Evolutionary conservation across 2,113 vertebrate species (phyloP).

Genomic region (Pelecanus crispus): DNA sequence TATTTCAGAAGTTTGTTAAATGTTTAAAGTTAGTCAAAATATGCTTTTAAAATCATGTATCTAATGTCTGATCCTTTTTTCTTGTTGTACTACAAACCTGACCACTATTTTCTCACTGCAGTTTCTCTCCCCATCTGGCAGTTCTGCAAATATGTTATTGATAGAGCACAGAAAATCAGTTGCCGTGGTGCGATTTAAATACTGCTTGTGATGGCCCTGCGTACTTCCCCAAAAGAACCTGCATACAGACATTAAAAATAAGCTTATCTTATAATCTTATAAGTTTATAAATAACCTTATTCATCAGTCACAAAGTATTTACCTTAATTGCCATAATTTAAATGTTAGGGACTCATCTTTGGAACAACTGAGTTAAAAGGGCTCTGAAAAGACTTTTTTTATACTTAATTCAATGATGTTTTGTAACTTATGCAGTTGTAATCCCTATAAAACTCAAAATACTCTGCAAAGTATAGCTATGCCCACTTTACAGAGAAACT

Average conservation of each 20-base stretch:
- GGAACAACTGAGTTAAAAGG: neutral
- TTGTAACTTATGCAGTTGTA: neutral
- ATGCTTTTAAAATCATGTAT: constrained; percentile 44
- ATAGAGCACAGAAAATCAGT: constrained; percentile 60
- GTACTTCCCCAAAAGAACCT: constrained; percentile 5
- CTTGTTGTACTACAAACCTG: constrained; percentile 42
- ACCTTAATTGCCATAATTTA: neutral
- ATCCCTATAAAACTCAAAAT: neutral
- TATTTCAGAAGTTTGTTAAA: constrained; percentile 58
- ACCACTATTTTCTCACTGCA: constrained; percentile 53
- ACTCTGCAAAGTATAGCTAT: neutral
- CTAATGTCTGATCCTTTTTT: constrained; percentile 43
- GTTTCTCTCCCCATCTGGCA: constrained; percentile 60
- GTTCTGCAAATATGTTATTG: constrained; percentile 61
- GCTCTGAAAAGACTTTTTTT: neutral
- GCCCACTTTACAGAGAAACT: neutral
- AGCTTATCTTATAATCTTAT: constrained; percentile 6
- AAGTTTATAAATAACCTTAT: neutral
- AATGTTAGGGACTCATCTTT: neutral
- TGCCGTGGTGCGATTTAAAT: constrained; percentile 57
- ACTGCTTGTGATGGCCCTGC: constrained; percentile 18
- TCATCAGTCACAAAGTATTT: neutral
- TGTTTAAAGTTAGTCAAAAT: constrained; percentile 35
- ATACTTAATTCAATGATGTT: neutral
- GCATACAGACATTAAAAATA: constrained; percentile 27